phyloP scores from a whole-genome alignment of 37 sponge, comb jelly and placozoan species.

The Corticium candelabrum region DNA sequence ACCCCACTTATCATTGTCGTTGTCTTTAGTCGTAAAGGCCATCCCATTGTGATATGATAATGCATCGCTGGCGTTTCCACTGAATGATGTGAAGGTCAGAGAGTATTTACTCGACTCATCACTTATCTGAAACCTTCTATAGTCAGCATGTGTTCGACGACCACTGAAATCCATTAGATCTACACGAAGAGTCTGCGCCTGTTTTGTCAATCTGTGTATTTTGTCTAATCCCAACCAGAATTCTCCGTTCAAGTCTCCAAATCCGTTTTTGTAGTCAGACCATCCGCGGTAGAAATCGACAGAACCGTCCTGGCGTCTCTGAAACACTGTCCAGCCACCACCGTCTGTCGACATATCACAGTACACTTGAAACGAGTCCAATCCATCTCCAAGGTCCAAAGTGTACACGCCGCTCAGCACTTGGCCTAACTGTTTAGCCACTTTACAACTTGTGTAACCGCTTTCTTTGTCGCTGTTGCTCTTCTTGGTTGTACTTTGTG shows the following conservation, averaged over 20 bases:
- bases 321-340: not conserved
- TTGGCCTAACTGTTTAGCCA: too few species aligned
- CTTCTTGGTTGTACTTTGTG: too few species aligned
- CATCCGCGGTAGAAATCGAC: not conserved
- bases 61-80: not conserved
- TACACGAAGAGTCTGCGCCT: not conserved
- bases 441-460: too few species aligned
- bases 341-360: not conserved
- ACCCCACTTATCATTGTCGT: not conserved
- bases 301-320: not conserved
- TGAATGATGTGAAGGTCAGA: not conserved
- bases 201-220: not conserved
- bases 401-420: too few species aligned
- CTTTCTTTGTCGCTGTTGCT: too few species aligned
- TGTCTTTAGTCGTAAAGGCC: not conserved
- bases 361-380: not conserved
- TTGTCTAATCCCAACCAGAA: not conserved
- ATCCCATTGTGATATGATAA: not conserved
- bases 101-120: not conserved
- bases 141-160: not conserved
- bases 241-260: not conserved
- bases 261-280: slow-evolving; percentile 2
- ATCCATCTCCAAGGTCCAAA: too few species aligned
- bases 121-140: not conserved
- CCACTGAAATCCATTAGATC: not conserved